A percentile compares a stretch with the other conserved stretches of the same genome.
Conservation (phyloP, 2,888 invertebrate genomes). For the Caenorhabditis doughertyi region DNA sequence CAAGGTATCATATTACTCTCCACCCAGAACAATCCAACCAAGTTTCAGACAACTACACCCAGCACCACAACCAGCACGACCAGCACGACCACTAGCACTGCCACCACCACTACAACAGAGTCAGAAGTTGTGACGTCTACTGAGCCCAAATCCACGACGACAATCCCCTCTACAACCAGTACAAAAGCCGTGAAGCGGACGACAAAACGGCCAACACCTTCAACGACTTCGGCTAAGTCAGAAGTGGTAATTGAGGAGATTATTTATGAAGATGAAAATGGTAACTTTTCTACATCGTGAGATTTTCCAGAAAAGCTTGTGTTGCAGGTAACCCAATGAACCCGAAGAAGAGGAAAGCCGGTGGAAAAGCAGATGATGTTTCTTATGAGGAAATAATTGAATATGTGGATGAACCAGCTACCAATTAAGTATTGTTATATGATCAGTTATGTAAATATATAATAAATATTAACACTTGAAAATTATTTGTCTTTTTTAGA, state of each 20-base stretch:
- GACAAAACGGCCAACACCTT: conserved; percentile 25
- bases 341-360: conserved; percentile 50
- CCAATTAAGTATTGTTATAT: conserved; percentile 17
- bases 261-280: conserved; percentile 60
- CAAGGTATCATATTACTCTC: background rate
- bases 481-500: background rate
- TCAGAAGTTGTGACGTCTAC: conserved; percentile 2
- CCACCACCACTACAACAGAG: conserved; percentile 10
- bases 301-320: background rate
- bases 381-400: conserved; percentile 65
- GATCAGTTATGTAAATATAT: background rate
- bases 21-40: background rate
- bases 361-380: conserved; percentile 54
- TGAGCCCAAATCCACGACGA: background rate
- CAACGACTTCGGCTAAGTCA: conserved; percentile 17
- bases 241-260: conserved; percentile 58
- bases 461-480: background rate
- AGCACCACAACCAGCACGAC: conserved; percentile 44
- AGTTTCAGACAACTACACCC: conserved; percentile 38
- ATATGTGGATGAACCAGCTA: conserved; percentile 63
- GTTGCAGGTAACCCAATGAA: conserved; percentile 55
- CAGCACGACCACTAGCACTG: no score
- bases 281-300: no score
- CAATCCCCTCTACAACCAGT: conserved; percentile 15
- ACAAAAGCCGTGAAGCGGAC: no score